Conservation (phyloP, 1,140 invertebrate genomes). For the Parasteatoda tepidariorum region DNA sequence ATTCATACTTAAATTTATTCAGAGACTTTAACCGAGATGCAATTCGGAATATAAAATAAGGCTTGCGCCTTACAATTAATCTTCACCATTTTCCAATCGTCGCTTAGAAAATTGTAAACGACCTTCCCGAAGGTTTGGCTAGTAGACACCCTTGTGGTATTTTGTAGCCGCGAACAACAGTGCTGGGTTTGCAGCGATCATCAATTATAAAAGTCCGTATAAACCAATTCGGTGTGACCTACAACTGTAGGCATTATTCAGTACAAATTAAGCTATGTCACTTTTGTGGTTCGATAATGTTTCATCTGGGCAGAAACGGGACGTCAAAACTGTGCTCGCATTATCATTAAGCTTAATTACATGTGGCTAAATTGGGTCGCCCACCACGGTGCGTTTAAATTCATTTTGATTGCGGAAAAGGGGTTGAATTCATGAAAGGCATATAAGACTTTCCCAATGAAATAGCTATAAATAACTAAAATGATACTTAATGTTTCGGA, state of each 20-base stretch:
- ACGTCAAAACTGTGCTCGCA: constrained; percentile 45
- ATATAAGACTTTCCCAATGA: too few species aligned
- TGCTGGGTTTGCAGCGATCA: not conserved
- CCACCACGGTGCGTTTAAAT: constrained; percentile 13
- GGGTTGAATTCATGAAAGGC: too few species aligned
- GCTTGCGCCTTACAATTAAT: not conserved
- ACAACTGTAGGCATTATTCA: constrained; percentile 45
- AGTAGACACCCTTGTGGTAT: not conserved
- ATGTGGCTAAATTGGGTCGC: not conserved
- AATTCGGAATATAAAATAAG: too few species aligned
- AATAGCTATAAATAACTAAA: too few species aligned
- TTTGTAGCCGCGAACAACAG: not conserved
- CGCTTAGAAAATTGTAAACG: not conserved
- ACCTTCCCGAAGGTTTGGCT: not conserved
- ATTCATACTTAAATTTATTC: too few species aligned
- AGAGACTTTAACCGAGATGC: too few species aligned
- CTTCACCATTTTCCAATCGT: not conserved
- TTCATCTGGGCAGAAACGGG: constrained; percentile 26
- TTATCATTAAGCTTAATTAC: constrained; percentile 56
- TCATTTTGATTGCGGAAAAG: not conserved
- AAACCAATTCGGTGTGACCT: constrained; percentile 48
- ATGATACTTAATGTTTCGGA: too few species aligned
- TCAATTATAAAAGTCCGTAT: not conserved
- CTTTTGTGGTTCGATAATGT: constrained; percentile 51
- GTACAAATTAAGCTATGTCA: constrained; percentile 54